Base-by-base conservation (phyloP, 2,797 vertebrate species). In the Gymnoscopelus microlampas region DNA sequence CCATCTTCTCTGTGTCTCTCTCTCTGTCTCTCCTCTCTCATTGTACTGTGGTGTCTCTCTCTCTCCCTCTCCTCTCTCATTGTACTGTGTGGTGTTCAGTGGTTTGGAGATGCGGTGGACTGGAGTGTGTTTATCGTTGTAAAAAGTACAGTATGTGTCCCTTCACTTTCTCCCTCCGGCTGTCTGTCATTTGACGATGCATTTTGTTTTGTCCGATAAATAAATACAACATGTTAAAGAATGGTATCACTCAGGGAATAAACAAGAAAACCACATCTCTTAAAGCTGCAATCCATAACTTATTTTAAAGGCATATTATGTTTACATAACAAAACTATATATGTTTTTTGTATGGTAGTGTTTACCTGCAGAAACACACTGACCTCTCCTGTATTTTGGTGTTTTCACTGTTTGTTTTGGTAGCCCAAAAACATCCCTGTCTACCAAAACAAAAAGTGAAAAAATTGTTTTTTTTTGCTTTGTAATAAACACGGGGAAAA, bases 21-120 rank as follows among this genome's bases (percentile, higher is more conserved):
- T 85, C 84, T 84, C 77, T 83, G 71, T 58, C 74, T 79, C 67
- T 57, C 61, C 75, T 74, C 60, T 64, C 62, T 85, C 74, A 79
- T 86, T 85, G 78, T 88, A 70, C 75, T 83, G 70, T 77, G 19
- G 63, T 65, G 64, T 79, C 64, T 71, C 68, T 81, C 69, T 64
- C 62, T 85, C 74, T 83, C 73, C 56, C 64, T 71, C 68, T 81
- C 69, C 75, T 74, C 60, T 64, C 62, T 85, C 74, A 79, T 88
- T 77, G 26, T 29, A 29, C 26, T 3, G 26, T 29, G 26, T 74
- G 65, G 26, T 74, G 65, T 81, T 90, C 87, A 87, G 35, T 80
- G 80, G 82, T 29, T 4, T 29, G 47, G 19, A 66, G 69, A 74
- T 73, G 60, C 66, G 69, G 61, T 2, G 4, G 13, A 51, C 5